phyloP scores from a whole-genome alignment of 2,113 vertebrate genomes.

The Onychostruthus taczanowskii region DNA sequence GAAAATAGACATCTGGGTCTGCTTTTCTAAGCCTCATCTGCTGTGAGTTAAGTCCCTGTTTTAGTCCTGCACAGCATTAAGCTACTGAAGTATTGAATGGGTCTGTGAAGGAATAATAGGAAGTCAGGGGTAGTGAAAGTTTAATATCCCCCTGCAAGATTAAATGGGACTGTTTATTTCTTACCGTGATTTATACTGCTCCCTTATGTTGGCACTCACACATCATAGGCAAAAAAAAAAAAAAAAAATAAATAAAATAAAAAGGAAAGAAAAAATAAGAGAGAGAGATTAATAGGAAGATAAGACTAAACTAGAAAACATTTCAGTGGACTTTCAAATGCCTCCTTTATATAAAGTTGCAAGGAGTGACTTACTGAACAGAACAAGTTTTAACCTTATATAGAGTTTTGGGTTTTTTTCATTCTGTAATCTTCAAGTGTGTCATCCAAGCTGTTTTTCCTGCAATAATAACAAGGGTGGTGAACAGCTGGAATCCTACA shows the following conservation, averaged over 20 bases:
- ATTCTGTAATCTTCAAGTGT: background rate
- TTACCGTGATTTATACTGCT: background rate
- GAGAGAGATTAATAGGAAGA: background rate
- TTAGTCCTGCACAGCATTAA: background rate
- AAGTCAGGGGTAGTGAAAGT: background rate
- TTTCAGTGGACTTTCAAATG: background rate
- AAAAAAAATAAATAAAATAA: background rate
- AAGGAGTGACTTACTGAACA: background rate
- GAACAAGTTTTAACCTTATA: background rate
- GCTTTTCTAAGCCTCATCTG: background rate
- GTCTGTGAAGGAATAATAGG: background rate
- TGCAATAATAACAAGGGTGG: background rate
- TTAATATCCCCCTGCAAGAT: background rate
- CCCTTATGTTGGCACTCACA: background rate
- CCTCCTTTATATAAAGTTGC: background rate
- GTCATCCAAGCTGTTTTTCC: background rate
- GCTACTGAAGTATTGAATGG: background rate
- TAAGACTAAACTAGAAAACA: background rate
- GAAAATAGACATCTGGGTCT: background rate
- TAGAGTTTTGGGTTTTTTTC: background rate
- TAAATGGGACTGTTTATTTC: conserved; percentile 13
- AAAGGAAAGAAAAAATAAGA: too few species aligned
- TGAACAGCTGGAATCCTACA: background rate
- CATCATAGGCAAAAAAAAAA: background rate
- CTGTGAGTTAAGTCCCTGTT: background rate